phyloP scores from a whole-genome alignment of 2,797 vertebrate species.

The Pseudochirops corinnae region DNA sequence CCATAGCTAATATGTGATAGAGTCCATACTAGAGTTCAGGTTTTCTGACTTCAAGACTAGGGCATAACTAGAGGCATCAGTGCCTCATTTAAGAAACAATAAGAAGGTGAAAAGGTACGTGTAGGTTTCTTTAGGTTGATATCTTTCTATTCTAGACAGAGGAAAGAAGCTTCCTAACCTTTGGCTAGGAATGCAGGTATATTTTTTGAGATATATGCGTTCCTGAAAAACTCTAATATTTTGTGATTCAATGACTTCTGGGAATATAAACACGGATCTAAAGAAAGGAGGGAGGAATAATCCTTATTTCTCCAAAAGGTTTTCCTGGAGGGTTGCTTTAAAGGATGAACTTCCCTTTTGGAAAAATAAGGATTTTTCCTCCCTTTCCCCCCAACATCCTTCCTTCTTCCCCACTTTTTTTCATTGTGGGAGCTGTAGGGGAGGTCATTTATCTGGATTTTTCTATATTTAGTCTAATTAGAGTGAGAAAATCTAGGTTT shows the following conservation, averaged over 20 bases:
- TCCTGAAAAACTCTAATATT: slow-evolving; percentile 8
- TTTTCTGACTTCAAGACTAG: background rate
- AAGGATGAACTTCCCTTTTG: background rate
- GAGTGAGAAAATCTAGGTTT: slow-evolving; percentile 26
- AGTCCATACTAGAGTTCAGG: background rate
- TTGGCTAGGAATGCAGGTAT: background rate
- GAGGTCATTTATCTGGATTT: slow-evolving; percentile 8
- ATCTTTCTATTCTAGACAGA: slow-evolving; percentile 27
- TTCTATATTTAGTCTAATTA: background rate
- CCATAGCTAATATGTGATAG: background rate
- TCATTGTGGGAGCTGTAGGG: background rate
- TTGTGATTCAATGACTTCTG: background rate
- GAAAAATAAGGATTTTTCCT: slow-evolving; percentile 25
- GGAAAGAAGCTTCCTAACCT: slow-evolving; percentile 7
- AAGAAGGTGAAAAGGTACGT: slow-evolving; percentile 45
- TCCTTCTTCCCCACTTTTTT: background rate
- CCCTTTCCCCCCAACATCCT: background rate
- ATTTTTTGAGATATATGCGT: background rate
- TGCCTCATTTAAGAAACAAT: slow-evolving; percentile 30
- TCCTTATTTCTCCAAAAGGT: background rate
- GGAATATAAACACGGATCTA: background rate
- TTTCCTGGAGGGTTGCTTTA: background rate
- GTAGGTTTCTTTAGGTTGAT: slow-evolving; percentile 27
- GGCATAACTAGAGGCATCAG: too few relatives aligned
- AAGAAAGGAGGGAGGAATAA: background rate